Evolutionary conservation across 2,113 vertebrate genomes (phyloP).

Genomic region (Cygnus atratus): DNA sequence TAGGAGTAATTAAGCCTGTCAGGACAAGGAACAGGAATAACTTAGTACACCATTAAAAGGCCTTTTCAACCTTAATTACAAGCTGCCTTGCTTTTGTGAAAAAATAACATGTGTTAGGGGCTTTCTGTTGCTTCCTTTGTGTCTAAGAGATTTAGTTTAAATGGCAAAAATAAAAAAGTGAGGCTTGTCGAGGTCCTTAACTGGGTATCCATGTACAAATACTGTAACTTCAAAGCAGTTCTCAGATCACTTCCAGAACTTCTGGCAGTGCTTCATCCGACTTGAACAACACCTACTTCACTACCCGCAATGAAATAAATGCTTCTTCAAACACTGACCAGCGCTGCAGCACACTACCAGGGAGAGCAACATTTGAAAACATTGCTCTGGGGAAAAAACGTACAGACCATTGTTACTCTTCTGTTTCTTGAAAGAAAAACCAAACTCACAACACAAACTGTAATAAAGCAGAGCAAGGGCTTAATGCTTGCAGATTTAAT

Average conservation of each 20-base stretch:
- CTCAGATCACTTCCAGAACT: background rate
- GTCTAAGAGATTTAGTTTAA: background rate
- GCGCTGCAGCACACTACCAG: background rate
- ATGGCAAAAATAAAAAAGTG: background rate
- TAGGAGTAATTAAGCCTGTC: slow-evolving; percentile 63
- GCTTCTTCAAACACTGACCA: background rate
- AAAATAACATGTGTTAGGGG: background rate
- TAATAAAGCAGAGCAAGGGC: background rate
- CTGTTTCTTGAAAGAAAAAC: background rate
- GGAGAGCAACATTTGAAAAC: background rate
- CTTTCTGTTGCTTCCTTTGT: background rate
- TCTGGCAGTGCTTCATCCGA: background rate
- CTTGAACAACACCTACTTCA: background rate
- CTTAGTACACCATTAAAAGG: slow-evolving; percentile 35
- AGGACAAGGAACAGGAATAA: slow-evolving; percentile 52
- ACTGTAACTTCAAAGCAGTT: background rate
- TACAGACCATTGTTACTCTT: background rate
- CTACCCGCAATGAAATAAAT: background rate
- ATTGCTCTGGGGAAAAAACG: background rate
- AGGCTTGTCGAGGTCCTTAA: background rate
- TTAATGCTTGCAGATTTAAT: background rate
- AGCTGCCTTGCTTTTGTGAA: background rate
- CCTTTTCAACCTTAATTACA: slow-evolving; percentile 39
- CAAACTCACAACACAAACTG: background rate
- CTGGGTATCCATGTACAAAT: background rate